Base-by-base conservation (phyloP, 2,113 vertebrate species). In the Paedocypris sp. region DNA sequence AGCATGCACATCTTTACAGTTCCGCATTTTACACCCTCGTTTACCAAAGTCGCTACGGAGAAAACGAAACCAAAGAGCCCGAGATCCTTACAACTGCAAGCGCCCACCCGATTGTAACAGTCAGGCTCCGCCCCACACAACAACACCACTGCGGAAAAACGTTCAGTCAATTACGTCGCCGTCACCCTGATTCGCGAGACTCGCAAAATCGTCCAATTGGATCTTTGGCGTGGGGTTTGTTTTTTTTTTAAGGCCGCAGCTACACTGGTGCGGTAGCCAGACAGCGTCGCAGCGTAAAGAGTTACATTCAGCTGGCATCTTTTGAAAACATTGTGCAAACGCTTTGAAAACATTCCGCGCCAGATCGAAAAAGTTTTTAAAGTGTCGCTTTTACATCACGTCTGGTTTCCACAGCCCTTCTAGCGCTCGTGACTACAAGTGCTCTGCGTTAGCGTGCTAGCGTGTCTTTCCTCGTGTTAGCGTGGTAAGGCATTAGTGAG, bases 221-320 rank as follows among this genome's bases (percentile, higher is more conserved):
- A 36, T 70, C 57, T 72, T 72, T 72, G 70, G 70, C n/a, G n/a
- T n/a, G n/a, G n/a, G n/a, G n/a, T n/a, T n/a, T 65, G 64, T 58
- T 68, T 7, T 45, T 46, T 16, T 29, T 60, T 58, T 65, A 22
- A 39, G 33, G 45, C 69, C 57, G 62, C 51, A 25, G 60, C 60
- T 64, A 64, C 64, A 46, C 45, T 41, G 22, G 36, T 50, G 35
- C 54, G 18, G 19, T 50, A 42, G 22, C 25, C 41, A 45, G 60
- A 31, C 38, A 47, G 45, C 42, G 47, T 33, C 26, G 48, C 33
- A 67, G 33, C 49, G 51, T 31, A 38, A 38, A 62, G 60, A 50
- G 22, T 26, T 66, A 74, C 68, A 74, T 71, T 74, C 65, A 36
- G 59, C 57, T 52, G 51, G 59, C 59, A 67, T 66, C 66, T 60